Percentiles rank a stretch among this genome's conserved stretches.
Conservation (phyloP, 1,140 invertebrate genomes). For the Octopus sinensis region DNA sequence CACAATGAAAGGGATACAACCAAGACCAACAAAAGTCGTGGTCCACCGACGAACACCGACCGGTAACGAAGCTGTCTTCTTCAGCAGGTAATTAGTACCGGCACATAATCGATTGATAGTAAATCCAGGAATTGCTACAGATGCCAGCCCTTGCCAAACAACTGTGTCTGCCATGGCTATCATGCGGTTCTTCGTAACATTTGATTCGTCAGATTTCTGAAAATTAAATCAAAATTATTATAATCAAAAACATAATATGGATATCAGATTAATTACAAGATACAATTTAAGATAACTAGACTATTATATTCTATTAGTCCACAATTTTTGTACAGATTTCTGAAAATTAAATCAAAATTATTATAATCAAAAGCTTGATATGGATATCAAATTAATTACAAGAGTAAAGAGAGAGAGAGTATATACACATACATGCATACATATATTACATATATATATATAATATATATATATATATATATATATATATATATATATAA, state of each 20-base stretch:
- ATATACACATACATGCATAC: too few relatives aligned
- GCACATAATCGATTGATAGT: slow-evolving; percentile 86
- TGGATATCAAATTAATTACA: too few relatives aligned
- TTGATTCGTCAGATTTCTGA: slow-evolving; percentile 35
- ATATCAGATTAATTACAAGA: too few relatives aligned
- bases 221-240: slow-evolving; percentile 21
- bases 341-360: too few relatives aligned
- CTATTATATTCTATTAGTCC: too few relatives aligned
- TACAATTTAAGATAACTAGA: too few relatives aligned
- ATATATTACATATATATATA: too few relatives aligned
- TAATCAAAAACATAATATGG: not conserved
- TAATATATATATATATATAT: too few relatives aligned
- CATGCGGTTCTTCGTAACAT: slow-evolving; percentile 32
- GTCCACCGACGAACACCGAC: slow-evolving; percentile 64
- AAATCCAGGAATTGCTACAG: slow-evolving; percentile 85
- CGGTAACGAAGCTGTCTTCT: slow-evolving; percentile 58
- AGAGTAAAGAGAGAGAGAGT: too few relatives aligned
- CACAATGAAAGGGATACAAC: slow-evolving; percentile 87
- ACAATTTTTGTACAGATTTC: too few relatives aligned
- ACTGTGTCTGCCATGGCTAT: slow-evolving; percentile 77
- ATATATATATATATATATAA: too few relatives aligned
- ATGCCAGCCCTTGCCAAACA: slow-evolving; percentile 89
- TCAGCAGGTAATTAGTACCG: slow-evolving; percentile 62
- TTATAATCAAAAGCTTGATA: too few relatives aligned
- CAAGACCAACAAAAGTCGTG: slow-evolving; percentile 76